Evolutionary conservation across 2,888 invertebrate genomes (phyloP).

Genomic region (Papilio demoleus): DNA sequence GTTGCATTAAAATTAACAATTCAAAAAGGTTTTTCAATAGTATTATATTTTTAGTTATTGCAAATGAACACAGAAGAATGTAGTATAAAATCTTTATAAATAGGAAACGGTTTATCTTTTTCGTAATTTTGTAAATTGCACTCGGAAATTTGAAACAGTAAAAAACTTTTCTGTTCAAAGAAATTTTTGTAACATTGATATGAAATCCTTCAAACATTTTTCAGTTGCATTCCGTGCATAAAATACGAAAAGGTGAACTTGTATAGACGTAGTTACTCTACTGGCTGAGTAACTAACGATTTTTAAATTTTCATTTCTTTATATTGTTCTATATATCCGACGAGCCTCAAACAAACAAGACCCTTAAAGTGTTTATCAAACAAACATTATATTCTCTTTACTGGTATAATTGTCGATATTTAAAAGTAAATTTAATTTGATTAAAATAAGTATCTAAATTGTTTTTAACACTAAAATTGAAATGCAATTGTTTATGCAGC

Average conservation of each 20-base stretch:
- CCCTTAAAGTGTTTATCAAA: not conserved
- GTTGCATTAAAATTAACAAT: not conserved
- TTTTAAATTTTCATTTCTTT: not conserved
- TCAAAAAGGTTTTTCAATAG: too few relatives aligned
- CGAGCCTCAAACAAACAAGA: not conserved
- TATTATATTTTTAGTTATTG: not conserved
- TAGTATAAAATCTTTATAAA: not conserved
- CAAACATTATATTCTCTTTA: too few relatives aligned
- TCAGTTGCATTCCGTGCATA: conserved; percentile 1
- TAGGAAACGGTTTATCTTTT: not conserved
- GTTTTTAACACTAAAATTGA: not conserved
- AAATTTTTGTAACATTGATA: conserved; percentile 1
- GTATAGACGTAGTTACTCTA: conserved; percentile 24
- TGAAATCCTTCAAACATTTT: conserved; percentile 21
- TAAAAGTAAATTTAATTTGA: too few relatives aligned
- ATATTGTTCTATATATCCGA: not conserved
- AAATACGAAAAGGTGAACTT: conserved; percentile 12
- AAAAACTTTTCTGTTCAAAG: conserved; percentile 17
- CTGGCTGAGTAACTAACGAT: conserved; percentile 3
- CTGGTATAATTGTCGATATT: too few relatives aligned
- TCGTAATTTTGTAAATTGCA: not conserved
- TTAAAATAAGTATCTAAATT: not conserved
- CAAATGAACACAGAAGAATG: not conserved
- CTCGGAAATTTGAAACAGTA: conserved; percentile 3
- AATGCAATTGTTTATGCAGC: not conserved